Evolutionary conservation across 1,140 invertebrate genomes (phyloP), one percentile per base, ranked within the genome.

Genomic region (Brachionus angularis): DNA sequence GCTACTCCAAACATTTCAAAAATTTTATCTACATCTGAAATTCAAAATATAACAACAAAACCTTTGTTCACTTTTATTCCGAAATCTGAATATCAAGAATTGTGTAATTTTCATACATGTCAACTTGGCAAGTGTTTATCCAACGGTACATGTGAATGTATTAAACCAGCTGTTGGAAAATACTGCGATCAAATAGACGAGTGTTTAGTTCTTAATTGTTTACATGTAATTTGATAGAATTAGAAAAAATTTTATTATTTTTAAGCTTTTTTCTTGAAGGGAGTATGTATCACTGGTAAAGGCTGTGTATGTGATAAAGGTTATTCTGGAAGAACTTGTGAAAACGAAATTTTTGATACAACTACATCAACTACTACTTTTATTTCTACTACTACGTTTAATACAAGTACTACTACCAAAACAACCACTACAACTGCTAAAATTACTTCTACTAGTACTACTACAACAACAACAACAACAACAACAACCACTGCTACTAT

Each of bases 111-210:
- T 36, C 18, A 67, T 23, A 67, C 42, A 25, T 67, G 62, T 23
- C 62, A 67, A 50, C 16, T 29, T 33, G 62, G 62, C 3, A 67
- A 67, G 47, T 67, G 62, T 50, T 23, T 67, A 4, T 47, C 27
- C 18, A 67, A 67, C 31, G 62, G 42, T 21, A 67, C 42, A 3
- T 67, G 62, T 47, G 62, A 67, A 23, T 67, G 62, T 34, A 23
- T 29, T 16, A 46, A 21, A 16, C 62, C 62, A 23, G 62, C 62
- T 47, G 33, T 47, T 29, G 62, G 62, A 46, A 31, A 67, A 42
- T 67, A n/a, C 36, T 67, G 62, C n/a, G 62, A 67, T 42, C 62
- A 50, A 67, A 67, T 67, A 34, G 62, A 67, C 27, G 62, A 67
- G 29, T 67, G 62, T 12, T 46, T 50, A 18, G 42, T 47, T 7